Percentiles rank a stretch among this genome's conserved stretches.
Evolutionary conservation across 2,113 vertebrate genomes (phyloP).

Genomic region (Psophia crepitans): DNA sequence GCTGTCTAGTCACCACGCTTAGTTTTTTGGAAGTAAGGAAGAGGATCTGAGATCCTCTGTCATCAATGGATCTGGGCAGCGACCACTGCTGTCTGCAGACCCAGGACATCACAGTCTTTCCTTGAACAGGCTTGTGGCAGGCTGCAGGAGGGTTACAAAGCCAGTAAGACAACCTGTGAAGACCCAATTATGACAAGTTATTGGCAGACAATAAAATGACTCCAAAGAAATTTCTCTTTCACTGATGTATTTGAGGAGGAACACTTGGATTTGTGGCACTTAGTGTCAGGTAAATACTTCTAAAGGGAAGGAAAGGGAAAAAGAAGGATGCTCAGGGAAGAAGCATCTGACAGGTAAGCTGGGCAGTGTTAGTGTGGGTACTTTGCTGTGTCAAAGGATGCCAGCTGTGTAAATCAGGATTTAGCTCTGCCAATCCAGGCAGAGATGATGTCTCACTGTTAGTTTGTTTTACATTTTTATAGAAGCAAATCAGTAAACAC

Average conservation of each 20-base stretch:
- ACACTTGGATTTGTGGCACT: neutral
- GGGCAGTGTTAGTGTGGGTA: neutral
- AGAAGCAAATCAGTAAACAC: neutral
- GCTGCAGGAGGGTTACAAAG: neutral
- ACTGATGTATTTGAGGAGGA: neutral
- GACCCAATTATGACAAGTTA: neutral
- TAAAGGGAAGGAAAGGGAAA: neutral
- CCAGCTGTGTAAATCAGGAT: constrained; percentile 10
- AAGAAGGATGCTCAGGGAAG: neutral
- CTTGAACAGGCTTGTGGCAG: neutral
- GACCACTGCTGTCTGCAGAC: neutral
- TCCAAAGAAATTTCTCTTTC: neutral
- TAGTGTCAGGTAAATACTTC: neutral
- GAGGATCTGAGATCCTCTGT: neutral
- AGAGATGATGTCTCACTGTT: neutral
- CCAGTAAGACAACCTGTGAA: neutral
- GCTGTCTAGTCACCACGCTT: neutral
- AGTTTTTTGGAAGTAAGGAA: neutral
- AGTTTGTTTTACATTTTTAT: neutral
- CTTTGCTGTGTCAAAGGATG: neutral
- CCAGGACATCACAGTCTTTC: neutral
- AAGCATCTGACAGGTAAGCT: neutral
- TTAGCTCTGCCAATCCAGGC: constrained; percentile 12
- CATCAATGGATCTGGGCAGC: neutral
- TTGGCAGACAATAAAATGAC: neutral